Percentiles rank a stretch among this genome's conserved stretches.
Conservation (phyloP, 2,113 vertebrate genomes). For the Smithornis capensis region DNA sequence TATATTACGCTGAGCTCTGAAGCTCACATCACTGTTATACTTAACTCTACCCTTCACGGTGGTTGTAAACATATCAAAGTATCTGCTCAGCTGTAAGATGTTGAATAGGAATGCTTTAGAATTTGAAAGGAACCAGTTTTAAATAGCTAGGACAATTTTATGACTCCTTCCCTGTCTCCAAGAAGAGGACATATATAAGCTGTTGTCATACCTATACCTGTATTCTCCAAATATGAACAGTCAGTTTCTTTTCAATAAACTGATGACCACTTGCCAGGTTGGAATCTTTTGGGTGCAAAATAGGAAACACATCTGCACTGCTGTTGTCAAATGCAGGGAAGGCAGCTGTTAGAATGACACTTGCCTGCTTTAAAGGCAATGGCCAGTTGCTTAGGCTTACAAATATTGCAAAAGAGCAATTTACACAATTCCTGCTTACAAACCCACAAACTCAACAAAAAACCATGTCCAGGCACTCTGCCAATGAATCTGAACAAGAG, state of each 20-base stretch:
- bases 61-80: slow-evolving; percentile 62
- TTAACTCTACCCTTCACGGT: slow-evolving; percentile 64
- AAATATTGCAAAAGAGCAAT: slow-evolving; percentile 49
- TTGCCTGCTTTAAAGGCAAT: slow-evolving; percentile 49
- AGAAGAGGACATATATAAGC: slow-evolving; percentile 31
- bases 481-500: not conserved
- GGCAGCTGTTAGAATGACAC: slow-evolving; percentile 51
- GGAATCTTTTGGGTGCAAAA: slow-evolving; percentile 52
- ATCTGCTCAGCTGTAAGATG: slow-evolving; percentile 51
- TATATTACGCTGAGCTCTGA: slow-evolving; percentile 54
- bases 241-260: slow-evolving; percentile 1
- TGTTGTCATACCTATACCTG: not conserved
- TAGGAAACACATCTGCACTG: slow-evolving; percentile 46
- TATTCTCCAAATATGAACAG: slow-evolving; percentile 35
- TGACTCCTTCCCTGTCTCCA: slow-evolving; percentile 53
- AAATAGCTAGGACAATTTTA: slow-evolving; percentile 50
- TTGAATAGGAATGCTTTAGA: slow-evolving; percentile 42
- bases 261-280: slow-evolving; percentile 31
- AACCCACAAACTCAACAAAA: not conserved
- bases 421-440: slow-evolving; percentile 46
- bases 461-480: slow-evolving; percentile 4
- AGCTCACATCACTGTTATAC: slow-evolving; percentile 44
- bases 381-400: not conserved
- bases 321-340: slow-evolving; percentile 22
- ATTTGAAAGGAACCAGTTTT: slow-evolving; percentile 56